phyloP scores from a whole-genome alignment of 2,888 invertebrate species.

The Agelastica alni region DNA sequence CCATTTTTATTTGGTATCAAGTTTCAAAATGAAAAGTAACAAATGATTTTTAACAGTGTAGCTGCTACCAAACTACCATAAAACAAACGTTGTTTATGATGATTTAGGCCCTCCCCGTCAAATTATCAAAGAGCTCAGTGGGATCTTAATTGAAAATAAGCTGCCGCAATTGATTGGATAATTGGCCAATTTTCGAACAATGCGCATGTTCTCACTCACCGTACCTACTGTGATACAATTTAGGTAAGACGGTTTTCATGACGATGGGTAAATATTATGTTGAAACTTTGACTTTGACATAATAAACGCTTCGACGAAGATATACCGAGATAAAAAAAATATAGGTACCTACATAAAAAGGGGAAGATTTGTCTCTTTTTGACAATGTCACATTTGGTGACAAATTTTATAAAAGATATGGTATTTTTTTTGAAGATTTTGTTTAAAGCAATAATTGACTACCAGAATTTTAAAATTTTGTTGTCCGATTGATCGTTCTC shows the following conservation, averaged over 20 bases:
- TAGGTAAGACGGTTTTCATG: constrained; percentile 2
- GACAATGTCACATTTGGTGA: too few species aligned
- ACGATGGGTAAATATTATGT: constrained; percentile 7
- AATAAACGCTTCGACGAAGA: not conserved
- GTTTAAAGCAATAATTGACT: too few species aligned
- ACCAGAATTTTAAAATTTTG: too few species aligned
- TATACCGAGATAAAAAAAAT: not conserved
- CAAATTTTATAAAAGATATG: too few species aligned
- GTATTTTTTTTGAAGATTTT: too few species aligned
- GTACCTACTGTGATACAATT: constrained; percentile 25
- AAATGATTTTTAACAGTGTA: too few species aligned
- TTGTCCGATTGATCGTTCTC: too few species aligned
- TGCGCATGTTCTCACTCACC: constrained; percentile 22
- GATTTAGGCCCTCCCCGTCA: constrained; percentile 7
- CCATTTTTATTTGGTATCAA: too few species aligned
- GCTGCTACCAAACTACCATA: too few species aligned
- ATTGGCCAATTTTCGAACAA: constrained; percentile 22
- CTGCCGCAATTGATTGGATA: constrained; percentile 23
- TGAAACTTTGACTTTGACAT: constrained; percentile 12
- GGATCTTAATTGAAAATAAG: constrained; percentile 20
- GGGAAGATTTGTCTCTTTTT: too few species aligned
- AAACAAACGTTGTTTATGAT: constrained; percentile 4
- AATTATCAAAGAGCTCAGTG: constrained; percentile 8
- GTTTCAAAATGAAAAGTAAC: too few species aligned
- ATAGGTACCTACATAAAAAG: too few species aligned